Conservation (phyloP, 2,888 invertebrate species). For the Drosophila quasianomalipes region DNA sequence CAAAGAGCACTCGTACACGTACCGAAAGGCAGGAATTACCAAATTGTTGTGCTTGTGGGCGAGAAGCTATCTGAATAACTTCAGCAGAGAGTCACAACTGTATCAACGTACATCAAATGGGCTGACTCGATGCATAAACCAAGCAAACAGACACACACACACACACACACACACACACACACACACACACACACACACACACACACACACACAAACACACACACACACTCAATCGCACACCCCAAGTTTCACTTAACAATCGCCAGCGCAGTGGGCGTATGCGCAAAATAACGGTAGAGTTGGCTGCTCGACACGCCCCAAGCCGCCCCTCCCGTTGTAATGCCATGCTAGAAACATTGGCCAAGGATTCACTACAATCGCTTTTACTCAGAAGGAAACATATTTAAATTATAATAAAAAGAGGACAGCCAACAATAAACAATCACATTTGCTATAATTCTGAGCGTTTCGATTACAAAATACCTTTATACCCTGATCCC, state of each 20-base stretch:
- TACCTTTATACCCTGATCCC: neutral
- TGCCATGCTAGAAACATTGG: neutral
- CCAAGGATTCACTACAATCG: neutral
- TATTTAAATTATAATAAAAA: neutral
- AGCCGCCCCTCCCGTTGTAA: neutral
- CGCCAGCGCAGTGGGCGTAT: slow-evolving; percentile 33
- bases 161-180: neutral
- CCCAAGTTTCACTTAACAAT: slow-evolving; percentile 2
- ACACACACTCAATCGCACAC: neutral
- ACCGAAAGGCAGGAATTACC: neutral
- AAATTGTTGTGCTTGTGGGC: slow-evolving; percentile 21
- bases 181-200: neutral
- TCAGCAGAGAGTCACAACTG: slow-evolving; percentile 8
- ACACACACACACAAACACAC: neutral
- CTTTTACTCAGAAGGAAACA: neutral
- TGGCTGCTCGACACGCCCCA: neutral
- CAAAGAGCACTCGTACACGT: slow-evolving; percentile 3
- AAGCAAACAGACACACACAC: neutral
- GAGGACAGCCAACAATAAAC: neutral
- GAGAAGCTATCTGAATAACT: slow-evolving; percentile 13
- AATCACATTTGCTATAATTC: neutral
- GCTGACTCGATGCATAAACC: slow-evolving; percentile 37
- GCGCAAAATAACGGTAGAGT: slow-evolving; percentile 6
- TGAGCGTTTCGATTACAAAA: neutral
- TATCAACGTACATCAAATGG: slow-evolving; percentile 38